Evolutionary conservation across 2,113 vertebrate genomes (phyloP), one percentile per base, ranked within the genome.

Genomic region (Gallinago jamesoni): DNA sequence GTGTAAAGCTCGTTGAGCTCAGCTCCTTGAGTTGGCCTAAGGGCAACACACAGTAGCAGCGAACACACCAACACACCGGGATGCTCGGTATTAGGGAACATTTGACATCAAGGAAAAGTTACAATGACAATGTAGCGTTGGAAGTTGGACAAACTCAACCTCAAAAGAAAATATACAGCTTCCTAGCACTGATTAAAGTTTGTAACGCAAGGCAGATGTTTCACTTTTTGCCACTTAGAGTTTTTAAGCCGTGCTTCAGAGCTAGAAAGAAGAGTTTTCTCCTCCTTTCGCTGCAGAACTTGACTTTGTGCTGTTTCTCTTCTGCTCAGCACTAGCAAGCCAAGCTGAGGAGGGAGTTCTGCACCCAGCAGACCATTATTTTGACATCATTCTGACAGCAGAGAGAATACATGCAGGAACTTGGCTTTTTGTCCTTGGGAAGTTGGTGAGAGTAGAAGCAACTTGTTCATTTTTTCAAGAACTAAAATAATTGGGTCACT

Each of bases 401-500:
- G 39, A 91, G 35, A 70, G 33, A 81, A 60, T 53, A 48, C 0
- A 1, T 8, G 62, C 7, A 52, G 8, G 3, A 33, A 78, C 48
- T 64, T 63, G 53, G 66, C n/a, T 76, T 82, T 92, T 76, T 72
- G 91, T 93, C 91, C 94, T 95, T 95, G 70, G 77, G 62, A 94
- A 91, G 35, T 8, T 48, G 77, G 77, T 1, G 4, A 64, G 89
- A 72, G 66, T 41, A 55, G 86, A 88, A 84, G 55, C 23, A 74
- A 57, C 78, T 73, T 23, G 22, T 39, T 87, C 63, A 13, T 77
- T 91, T 94, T 76, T 79, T 64, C 22, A 30, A 87, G 82, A 93
- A 80, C 78, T 86, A 66, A 96, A 85, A 91, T 94, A 95, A 93
- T 94, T 96, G 84, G 87, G 91, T 96, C 90, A 83, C 94, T 90